These are phyloP conservation scores for Perdita meconis DNA, from an alignment of 2,888 invertebrate genomes.

Conservation along the genomic window DNA sequence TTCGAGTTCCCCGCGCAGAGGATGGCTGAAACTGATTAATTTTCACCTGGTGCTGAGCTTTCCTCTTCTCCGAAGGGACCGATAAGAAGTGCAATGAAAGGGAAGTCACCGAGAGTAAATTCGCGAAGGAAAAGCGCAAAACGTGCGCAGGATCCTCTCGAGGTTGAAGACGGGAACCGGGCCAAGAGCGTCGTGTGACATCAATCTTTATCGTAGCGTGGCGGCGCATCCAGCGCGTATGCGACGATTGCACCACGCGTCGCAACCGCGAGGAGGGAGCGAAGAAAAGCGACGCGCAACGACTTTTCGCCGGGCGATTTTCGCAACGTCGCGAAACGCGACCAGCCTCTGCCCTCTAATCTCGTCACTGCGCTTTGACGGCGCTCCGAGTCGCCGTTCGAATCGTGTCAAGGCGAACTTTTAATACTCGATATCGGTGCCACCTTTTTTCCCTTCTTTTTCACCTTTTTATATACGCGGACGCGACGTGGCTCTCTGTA, in stretches of 20 bases:
- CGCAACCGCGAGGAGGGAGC: conserved; percentile 21
- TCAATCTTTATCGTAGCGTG: conserved; percentile 74
- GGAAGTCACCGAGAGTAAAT: too few relatives aligned
- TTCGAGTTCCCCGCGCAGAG: not conserved
- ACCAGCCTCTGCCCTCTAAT: conserved; percentile 32
- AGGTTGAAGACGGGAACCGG: conserved; percentile 74
- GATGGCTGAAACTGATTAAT: not conserved
- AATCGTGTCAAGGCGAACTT: conserved; percentile 56
- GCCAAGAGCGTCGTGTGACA: conserved; percentile 81
- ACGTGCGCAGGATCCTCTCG: not conserved
- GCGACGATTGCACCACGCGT: conserved; percentile 58
- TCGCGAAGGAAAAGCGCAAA: not conserved
- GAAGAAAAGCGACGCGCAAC: conserved; percentile 7
- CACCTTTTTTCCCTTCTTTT: conserved; percentile 19
- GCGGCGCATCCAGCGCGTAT: conserved; percentile 50
- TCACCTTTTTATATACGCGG: conserved; percentile 4
- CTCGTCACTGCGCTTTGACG: conserved; percentile 28
- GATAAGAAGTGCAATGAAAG: too few relatives aligned
- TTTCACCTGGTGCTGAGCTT: too few relatives aligned
- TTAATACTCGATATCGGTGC: conserved; percentile 41
- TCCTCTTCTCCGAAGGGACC: too few relatives aligned
- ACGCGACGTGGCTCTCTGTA: conserved; percentile 14
- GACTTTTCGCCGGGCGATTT: conserved; percentile 21
- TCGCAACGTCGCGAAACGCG: conserved; percentile 25
- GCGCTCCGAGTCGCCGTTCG: conserved; percentile 19